Percentiles rank a stretch among this genome's conserved stretches.
Evolutionary conservation across 2,797 vertebrate species (phyloP).

Genomic region (Lerista edwardsae): DNA sequence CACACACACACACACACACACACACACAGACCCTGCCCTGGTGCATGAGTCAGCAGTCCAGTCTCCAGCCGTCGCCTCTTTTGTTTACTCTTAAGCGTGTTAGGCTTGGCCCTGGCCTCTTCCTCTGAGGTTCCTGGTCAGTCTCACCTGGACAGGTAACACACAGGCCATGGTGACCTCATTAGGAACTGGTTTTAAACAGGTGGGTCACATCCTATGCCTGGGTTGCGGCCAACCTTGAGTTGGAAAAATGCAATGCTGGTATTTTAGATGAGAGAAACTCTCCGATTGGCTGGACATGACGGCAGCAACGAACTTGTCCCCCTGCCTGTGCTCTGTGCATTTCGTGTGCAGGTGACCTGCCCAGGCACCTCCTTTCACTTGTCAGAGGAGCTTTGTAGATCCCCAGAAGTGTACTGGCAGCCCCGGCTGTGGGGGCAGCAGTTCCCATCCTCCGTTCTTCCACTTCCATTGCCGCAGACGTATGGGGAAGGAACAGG

Average conservation of each 20-base stretch:
- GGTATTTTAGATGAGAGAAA: background rate
- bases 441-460: background rate
- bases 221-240: background rate
- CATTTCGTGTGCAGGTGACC: background rate
- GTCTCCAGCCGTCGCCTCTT: too few relatives aligned
- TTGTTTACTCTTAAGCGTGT: too few relatives aligned
- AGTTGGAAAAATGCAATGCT: background rate
- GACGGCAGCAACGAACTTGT: background rate
- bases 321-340: background rate
- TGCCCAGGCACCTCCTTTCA: background rate
- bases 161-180: background rate
- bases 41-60: too few relatives aligned
- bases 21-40: too few relatives aligned
- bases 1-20: too few relatives aligned
- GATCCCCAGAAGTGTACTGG: background rate
- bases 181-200: background rate
- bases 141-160: background rate
- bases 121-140: background rate
- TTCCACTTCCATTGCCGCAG: background rate
- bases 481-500: background rate
- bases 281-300: background rate
- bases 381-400: background rate
- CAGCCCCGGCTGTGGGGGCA: too few relatives aligned
- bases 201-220: background rate
- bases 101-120: background rate